Evolutionary conservation across 2,888 invertebrate genomes (phyloP).

Genomic region (Schizotus pectinicornis): DNA sequence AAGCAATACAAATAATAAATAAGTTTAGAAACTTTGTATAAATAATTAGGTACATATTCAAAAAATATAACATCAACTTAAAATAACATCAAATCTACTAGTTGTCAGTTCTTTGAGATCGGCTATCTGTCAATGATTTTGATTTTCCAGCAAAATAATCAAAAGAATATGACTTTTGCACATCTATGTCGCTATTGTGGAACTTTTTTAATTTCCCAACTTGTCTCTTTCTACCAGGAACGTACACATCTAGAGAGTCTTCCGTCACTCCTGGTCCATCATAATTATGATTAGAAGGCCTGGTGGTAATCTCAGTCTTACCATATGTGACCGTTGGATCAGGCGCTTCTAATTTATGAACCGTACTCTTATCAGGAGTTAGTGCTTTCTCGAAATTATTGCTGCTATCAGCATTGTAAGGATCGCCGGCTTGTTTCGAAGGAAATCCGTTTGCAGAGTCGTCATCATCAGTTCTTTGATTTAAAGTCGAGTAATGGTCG

Average conservation of each 20-base stretch:
- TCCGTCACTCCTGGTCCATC: conserved; percentile 32
- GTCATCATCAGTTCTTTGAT: conserved; percentile 10
- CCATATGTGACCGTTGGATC: conserved; percentile 15
- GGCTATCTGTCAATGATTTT: neutral
- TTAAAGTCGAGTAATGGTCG: neutral
- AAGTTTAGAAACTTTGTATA: neutral
- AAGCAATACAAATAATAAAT: conserved; percentile 19
- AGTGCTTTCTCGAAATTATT: conserved; percentile 10
- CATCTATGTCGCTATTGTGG: conserved; percentile 10
- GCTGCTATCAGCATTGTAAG: conserved; percentile 18
- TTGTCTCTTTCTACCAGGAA: conserved; percentile 22
- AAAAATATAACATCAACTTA: neutral
- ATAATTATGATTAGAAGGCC: conserved; percentile 37
- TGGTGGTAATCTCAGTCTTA: conserved; percentile 17
- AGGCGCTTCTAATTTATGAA: conserved; percentile 2
- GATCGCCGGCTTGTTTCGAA: conserved; percentile 1
- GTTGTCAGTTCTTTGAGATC: neutral
- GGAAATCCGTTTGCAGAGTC: conserved; percentile 1
- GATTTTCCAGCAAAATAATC: conserved; percentile 14
- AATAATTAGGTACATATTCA: conserved; percentile 14
- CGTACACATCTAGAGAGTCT: conserved; percentile 12
- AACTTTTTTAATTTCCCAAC: conserved; percentile 10
- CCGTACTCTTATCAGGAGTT: too few species aligned
- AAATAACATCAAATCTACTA: neutral
- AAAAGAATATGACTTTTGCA: conserved; percentile 19